Evolutionary conservation across 2,888 invertebrate genomes (phyloP), one percentile per base, ranked within the genome.

Genomic region (Cryptophagus acutangulus): DNA sequence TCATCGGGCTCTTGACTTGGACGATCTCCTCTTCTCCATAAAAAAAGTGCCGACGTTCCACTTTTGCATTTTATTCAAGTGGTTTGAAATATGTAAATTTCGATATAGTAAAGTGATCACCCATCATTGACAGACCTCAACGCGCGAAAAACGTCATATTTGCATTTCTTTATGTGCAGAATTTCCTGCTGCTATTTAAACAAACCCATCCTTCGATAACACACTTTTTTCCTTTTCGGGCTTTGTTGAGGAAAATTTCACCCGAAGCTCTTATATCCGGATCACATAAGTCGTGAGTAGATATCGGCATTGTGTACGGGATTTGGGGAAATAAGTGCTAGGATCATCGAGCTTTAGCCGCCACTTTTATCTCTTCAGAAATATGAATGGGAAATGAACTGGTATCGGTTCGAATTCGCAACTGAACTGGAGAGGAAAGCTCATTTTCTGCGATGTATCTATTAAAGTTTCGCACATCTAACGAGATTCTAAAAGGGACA

Each of bases 51-150:
- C n/a, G n/a, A n/a, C n/a, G n/a, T n/a, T n/a, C n/a, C n/a, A n/a
- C n/a, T n/a, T n/a, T n/a, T n/a, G n/a, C n/a, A 16, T 31, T 31
- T 13, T 26, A 26, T n/a, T 26, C 42, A 48, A 61, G 61, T 55
- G 58, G 56, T 52, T 67, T 66, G 67, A 60, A 67, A 63, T 66
- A 68, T 68, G 68, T 66, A 67, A 68, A 68, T 67, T 64, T 40
- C 54, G n/a, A n/a, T n/a, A n/a, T n/a, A 43, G 38, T 44, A 51
- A 49, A 57, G 54, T 45, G 50, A 52, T 56, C 61, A 59, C 63
- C 62, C 57, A 62, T 64, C 63, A 65, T 60, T 54, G 52, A 58
- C 63, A 63, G 63, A 60, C 49, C 36, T 13, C 9, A 12, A 26
- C n/a, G n/a, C n/a, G n/a, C n/a, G n/a, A n/a, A n/a, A n/a, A n/a